Evolutionary conservation across 1,140 invertebrate genomes (phyloP).

Genomic region (Nebria ingens): DNA sequence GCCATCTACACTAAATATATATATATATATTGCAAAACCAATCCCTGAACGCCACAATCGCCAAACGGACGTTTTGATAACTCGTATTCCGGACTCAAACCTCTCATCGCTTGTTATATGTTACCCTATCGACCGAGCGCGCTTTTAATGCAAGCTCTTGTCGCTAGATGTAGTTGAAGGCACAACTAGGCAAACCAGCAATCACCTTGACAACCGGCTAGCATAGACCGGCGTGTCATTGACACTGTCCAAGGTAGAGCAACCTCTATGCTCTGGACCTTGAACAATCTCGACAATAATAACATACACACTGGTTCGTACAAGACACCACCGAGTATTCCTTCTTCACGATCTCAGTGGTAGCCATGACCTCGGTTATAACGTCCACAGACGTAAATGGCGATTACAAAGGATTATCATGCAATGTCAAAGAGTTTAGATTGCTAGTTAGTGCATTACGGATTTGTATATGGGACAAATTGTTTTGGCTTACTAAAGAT

Average conservation of each 20-base stretch:
- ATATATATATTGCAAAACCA: background rate
- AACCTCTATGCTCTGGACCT: background rate
- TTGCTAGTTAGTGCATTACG: too few relatives aligned
- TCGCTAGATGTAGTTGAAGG: slow-evolving; percentile 1
- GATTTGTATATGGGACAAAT: too few relatives aligned
- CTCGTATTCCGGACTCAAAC: too few relatives aligned
- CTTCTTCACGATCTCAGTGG: background rate
- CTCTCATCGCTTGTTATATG: too few relatives aligned
- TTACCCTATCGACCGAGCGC: too few relatives aligned
- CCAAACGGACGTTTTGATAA: too few relatives aligned
- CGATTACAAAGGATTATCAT: too few relatives aligned
- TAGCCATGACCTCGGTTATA: background rate
- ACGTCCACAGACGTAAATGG: background rate
- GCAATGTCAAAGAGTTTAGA: too few relatives aligned
- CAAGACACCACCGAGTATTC: background rate
- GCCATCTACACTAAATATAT: background rate
- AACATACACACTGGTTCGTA: background rate
- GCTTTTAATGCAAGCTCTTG: too few relatives aligned
- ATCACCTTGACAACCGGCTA: slow-evolving; percentile 27
- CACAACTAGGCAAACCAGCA: slow-evolving; percentile 6
- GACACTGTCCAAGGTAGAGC: slow-evolving; percentile 34
- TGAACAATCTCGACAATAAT: background rate
- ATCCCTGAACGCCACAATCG: too few relatives aligned
- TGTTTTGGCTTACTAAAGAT: too few relatives aligned
- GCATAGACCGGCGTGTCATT: slow-evolving; percentile 28